Evolutionary conservation across 2,888 invertebrate genomes (phyloP), one percentile per base, ranked within the genome.

Genomic region (Trichogramma dendrolimi): DNA sequence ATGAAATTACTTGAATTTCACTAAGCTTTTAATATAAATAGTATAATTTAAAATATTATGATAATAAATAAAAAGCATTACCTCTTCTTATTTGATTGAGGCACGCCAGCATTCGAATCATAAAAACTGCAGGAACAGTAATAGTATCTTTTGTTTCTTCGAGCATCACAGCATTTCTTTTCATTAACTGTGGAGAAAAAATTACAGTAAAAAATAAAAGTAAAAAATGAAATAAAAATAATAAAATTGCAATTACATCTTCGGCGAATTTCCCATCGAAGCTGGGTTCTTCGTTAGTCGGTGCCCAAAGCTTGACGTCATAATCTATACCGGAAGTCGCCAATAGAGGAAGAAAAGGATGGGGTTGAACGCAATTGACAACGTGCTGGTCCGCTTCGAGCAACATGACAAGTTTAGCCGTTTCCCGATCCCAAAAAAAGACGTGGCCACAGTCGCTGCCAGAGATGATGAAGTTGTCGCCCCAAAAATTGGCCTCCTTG

Each of bases 361-460:
- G 92, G 0, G 92, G 92, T 73, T 91, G 91, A 1, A 93, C 79
- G 72, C 92, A 92, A 80, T 93, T 93, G 54, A 93, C 92, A 0
- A 89, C 88, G 76, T 91, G 92, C 65, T 87, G 86, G 80, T 93
- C 93, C 4, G 89, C 92, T 73, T 90, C 87, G 66, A 92, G 79
- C 1, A 91, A 79, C 86, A 89, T 90, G 43, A 88, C 86, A 60
- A 92, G 79, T 67, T 85, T 83, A 0, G 87, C 88, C 0, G 87
- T 87, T 52, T 85, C 80, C 46, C 89, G 83, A 59, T 91, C 85
- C 93, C 92, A 93, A 44, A 90, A 82, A 73, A 93, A 92, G 10
- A 93, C 88, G 73, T 92, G 91, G 0, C 92, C 93, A 78, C 93
- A 93, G 79, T 93, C 93, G 10, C 91, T 91, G n/a, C 93, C 93